These are phyloP conservation scores for Anolis apletophallus DNA, from an alignment of 2,797 vertebrate species.

Conservation along the genomic window DNA sequence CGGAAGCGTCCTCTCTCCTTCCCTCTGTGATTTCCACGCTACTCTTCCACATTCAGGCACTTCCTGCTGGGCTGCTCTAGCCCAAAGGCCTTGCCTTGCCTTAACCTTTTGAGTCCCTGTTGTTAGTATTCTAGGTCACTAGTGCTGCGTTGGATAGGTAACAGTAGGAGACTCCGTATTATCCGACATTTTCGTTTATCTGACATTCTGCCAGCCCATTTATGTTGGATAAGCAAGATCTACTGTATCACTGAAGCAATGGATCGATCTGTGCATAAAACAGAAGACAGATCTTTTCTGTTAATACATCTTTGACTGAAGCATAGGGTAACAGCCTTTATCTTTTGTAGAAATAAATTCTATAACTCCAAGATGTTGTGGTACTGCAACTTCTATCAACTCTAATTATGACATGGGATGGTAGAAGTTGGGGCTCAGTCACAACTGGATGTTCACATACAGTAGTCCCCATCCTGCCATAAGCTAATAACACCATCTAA, in stretches of 20 bases:
- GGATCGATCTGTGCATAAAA: not conserved
- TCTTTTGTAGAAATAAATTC: not conserved
- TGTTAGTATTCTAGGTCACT: no score
- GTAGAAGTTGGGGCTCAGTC: not conserved
- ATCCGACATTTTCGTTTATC: no score
- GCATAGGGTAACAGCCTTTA: not conserved
- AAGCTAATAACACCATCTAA: not conserved
- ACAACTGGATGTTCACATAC: not conserved
- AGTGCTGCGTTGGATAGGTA: no score
- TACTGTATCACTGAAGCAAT: not conserved
- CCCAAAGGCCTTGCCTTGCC: no score
- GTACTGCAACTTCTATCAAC: not conserved
- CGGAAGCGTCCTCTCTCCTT: no score
- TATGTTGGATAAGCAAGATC: no score
- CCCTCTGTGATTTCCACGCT: no score
- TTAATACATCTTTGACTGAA: not conserved
- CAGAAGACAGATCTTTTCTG: not conserved
- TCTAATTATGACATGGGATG: not conserved
- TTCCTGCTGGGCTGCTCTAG: no score
- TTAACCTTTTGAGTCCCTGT: no score
- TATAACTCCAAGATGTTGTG: not conserved
- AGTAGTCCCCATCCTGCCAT: not conserved
- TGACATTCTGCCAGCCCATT: no score
- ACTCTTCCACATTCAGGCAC: no score
- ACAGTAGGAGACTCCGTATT: no score